Evolutionary conservation across 2,797 vertebrate genomes (phyloP), one percentile per base, ranked within the genome.

Genomic region (Microhierax caerulescens): DNA sequence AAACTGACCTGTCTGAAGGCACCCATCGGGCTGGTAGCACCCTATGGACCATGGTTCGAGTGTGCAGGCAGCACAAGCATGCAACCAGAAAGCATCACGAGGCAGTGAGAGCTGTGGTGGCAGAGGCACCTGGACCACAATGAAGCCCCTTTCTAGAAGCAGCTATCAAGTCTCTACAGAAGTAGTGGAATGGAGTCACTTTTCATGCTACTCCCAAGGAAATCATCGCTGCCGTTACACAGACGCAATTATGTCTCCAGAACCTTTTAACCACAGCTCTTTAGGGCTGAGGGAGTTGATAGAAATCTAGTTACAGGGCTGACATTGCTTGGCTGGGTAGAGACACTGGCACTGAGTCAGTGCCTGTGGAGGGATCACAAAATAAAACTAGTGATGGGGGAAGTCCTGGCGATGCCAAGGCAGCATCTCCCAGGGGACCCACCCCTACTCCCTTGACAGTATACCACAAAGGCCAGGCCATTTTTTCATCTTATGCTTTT

Each of bases 241-340:
- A 95, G 94, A 92, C 63, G 92, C 69, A 88, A 88, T 95, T 85
- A 93, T 41, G 73, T 75, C 90, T 97, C 90, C 93, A 96, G 88
- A 92, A 70, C 76, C 88, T 93, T 95, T 95, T 95, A 95, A 88
- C 67, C 79, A 48, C 64, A 79, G 74, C 76, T 89, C 91, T 96
- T 92, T 74, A 93, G 90, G 88, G 80, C 77, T 93, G 91, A 96
- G 95, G 82, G 85, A 83, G 86, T 88, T 95, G 92, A 77, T 43
- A 88, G 72, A 90, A 96, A 90, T 85, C 93, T 94, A 93, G 86
- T 93, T 77, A 39, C 74, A 60, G 85, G 79, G 72, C 70, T 94
- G 90, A 92, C 61, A 94, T 82, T 4, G 10, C 78, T 92, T 64
- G 84, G 86, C 86, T 92, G 72, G 51, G 81, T 48, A 89, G 78